Evolutionary conservation across 2,888 invertebrate species (phyloP), one percentile per base, ranked within the genome.

Genomic region (Zelleria hepariella): DNA sequence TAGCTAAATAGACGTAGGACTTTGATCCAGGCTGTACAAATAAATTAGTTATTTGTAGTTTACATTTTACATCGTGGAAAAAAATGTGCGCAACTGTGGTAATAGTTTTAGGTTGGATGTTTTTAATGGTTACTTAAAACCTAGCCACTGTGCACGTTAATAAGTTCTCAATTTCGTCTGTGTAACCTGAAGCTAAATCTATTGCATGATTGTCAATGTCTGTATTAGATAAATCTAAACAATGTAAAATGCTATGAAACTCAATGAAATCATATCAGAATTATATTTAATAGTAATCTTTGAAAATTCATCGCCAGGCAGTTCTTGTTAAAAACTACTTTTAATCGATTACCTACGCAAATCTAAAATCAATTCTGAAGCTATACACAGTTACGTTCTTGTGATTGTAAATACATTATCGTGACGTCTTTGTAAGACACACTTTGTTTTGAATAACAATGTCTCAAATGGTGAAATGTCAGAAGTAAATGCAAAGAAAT

Each of bases 21-120:
- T 83, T 85, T 84, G 74, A 85, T 83, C 73, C 82, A 78, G 79
- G 83, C 85, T 87, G 86, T 87, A 86, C 82, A 87, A 84, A 85
- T 77, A 74, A 77, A 75, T 74, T 84, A 86, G 82, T 80, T 80
- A 84, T 79, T 83, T 72, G 83, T 86, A 87, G 87, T 84, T 23
- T 26, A 81, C 82, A 85, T 82, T 86, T 84, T 84, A 82, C 82
- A 86, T 85, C 78, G 75, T 83, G 81, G 72, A 69, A 66, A 75
- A 74, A 79, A 80, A 26, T 78, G 76, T 80, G 80, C 71, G 78
- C 70, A 72, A 80, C 79, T 79, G 80, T 80, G 80, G 81, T 82
- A 75, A 80, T 83, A 82, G 78, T 75, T 71, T 71, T 77, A 80
- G 80, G 73, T 77, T 77, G 73, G 68, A 74, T 74, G 73, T 74